These are phyloP conservation scores for Phalanger gymnotis DNA, from an alignment of 2,797 vertebrate species.

Conservation along the genomic window DNA sequence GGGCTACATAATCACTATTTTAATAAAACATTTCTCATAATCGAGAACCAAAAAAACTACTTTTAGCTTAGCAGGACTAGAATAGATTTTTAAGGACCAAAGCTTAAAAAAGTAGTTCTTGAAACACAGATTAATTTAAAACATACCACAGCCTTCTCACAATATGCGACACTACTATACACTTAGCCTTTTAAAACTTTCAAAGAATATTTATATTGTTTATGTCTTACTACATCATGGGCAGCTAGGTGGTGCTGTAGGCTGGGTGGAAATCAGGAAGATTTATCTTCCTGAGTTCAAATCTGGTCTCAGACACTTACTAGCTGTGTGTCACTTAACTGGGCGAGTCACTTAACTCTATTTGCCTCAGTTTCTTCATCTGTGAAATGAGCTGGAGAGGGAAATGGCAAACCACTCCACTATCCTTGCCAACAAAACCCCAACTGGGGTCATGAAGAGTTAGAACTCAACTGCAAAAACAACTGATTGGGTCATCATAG, in stretches of 20 bases:
- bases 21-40: neutral
- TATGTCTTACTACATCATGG: neutral
- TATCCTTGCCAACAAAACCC: neutral
- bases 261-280: neutral
- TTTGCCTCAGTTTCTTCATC: neutral
- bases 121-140: neutral
- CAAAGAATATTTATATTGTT: neutral
- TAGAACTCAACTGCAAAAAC: neutral
- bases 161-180: neutral
- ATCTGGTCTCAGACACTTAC: neutral
- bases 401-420: neutral
- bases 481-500: neutral
- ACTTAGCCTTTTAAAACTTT: neutral
- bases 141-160: neutral
- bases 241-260: neutral
- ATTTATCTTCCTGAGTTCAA: neutral
- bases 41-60: neutral
- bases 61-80: neutral
- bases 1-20: neutral
- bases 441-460: neutral
- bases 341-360: neutral
- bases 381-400: neutral
- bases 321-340: too few species aligned
- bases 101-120: neutral
- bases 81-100: neutral